Percentiles rank a stretch among this genome's conserved stretches.
Evolutionary conservation across 2,113 vertebrate species (phyloP).

Genomic region (Ciconia stormi): DNA sequence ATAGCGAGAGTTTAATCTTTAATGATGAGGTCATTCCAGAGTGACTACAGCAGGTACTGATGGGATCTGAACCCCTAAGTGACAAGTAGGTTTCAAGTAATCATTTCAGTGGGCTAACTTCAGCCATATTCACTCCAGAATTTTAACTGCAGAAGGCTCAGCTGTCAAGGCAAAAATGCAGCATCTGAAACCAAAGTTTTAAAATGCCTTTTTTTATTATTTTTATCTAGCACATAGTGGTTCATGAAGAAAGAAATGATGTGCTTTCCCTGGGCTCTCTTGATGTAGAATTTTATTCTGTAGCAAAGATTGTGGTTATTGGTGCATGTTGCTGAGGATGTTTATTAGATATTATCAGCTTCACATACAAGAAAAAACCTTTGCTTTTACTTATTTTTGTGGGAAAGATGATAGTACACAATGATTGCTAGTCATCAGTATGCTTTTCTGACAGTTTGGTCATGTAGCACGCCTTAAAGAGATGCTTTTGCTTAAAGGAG

Average conservation of each 20-base stretch:
- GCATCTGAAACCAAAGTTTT: not conserved
- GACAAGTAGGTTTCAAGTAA: not conserved
- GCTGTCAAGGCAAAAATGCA: not conserved
- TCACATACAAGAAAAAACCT: not conserved
- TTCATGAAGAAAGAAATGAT: not conserved
- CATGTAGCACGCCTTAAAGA: not conserved
- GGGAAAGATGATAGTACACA: not conserved
- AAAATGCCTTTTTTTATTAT: not conserved
- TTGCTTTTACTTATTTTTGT: slow-evolving; percentile 8
- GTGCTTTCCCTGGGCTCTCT: not conserved
- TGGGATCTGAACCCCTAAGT: not conserved
- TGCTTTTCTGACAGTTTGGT: not conserved
- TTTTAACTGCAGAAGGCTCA: not conserved
- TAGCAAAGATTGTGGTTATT: not conserved
- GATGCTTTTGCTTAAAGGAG: not conserved
- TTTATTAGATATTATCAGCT: not conserved
- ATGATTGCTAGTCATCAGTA: not conserved
- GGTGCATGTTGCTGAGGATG: not conserved
- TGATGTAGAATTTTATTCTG: not conserved
- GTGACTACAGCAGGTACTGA: not conserved
- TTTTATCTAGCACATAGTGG: not conserved
- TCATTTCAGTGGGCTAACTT: not conserved
- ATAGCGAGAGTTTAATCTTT: not conserved
- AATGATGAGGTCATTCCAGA: not conserved
- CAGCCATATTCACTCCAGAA: not conserved